phyloP scores from a whole-genome alignment of 2,113 vertebrate species.

The Semnopithecus entellus region DNA sequence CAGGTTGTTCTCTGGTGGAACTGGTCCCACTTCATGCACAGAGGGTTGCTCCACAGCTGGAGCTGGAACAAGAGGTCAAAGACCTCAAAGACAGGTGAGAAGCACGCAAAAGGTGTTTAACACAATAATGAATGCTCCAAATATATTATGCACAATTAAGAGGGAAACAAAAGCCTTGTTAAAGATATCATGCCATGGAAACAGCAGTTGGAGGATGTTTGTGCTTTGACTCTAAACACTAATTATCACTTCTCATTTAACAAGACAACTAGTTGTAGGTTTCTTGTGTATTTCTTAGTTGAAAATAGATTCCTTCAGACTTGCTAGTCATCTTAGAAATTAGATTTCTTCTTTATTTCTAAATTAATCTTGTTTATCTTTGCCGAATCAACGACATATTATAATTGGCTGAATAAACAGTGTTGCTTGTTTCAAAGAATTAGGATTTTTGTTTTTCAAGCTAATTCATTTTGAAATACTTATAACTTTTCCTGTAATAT shows the following conservation, averaged over 20 bases:
- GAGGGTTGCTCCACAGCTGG: not conserved
- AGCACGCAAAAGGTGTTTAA: not conserved
- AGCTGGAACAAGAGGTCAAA: not conserved
- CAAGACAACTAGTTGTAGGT: constrained; percentile 28
- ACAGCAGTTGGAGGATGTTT: not conserved
- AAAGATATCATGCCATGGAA: not conserved
- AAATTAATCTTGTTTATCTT: constrained; percentile 33
- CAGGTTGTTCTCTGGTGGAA: not conserved
- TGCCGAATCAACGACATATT: constrained; percentile 34
- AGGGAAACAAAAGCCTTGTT: not conserved
- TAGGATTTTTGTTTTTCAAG: constrained; percentile 50
- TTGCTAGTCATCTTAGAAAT: constrained; percentile 34
- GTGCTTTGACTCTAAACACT: not conserved
- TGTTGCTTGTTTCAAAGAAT: constrained; percentile 44
- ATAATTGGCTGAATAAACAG: constrained; percentile 3
- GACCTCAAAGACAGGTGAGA: not conserved
- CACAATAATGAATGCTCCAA: not conserved
- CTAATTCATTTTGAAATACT: constrained; percentile 63
- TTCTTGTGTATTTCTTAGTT: constrained; percentile 64
- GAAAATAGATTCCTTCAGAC: constrained; percentile 53
- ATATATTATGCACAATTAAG: not conserved
- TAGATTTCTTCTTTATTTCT: constrained; percentile 7
- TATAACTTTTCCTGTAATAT: constrained; percentile 25
- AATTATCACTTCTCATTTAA: constrained; percentile 31
- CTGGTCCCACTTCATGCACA: not conserved